Percentiles rank a stretch among this genome's conserved stretches.
phyloP scores from a whole-genome alignment of 2,113 vertebrate genomes.

The Gopherus evgoodei region DNA sequence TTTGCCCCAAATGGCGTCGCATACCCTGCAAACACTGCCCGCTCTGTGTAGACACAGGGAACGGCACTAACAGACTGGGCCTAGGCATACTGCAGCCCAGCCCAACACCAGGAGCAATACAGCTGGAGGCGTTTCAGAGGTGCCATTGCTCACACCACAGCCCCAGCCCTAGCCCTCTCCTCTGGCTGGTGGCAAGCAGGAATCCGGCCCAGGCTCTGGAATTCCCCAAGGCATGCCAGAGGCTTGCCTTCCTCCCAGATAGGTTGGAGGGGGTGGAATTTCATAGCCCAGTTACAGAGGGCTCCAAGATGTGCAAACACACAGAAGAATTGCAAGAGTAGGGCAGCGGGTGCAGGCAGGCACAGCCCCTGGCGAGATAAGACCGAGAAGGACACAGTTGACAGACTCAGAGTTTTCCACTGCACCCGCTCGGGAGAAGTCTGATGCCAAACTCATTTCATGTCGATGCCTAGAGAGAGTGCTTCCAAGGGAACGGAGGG shows the following conservation, averaged over 20 bases:
- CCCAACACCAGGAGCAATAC: not conserved
- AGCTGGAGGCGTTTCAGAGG: not conserved
- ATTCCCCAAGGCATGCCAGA: not conserved
- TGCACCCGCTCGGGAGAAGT: not conserved
- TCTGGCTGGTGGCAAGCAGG: not conserved
- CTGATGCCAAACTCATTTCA: not conserved
- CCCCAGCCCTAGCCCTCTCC: not conserved
- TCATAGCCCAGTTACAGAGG: not conserved
- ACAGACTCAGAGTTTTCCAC: not conserved
- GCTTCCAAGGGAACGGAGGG: not conserved
- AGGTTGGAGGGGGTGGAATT: not conserved
- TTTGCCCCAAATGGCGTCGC: slow-evolving; percentile 51
- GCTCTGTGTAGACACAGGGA: slow-evolving; percentile 41
- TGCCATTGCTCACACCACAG: not conserved
- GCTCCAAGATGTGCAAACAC: not conserved
- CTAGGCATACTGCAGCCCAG: not conserved
- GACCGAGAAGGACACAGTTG: rapidly evolving
- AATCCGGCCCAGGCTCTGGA: rapidly evolving
- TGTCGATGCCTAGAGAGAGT: not conserved
- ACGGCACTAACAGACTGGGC: not conserved
- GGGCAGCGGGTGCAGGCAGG: not conserved
- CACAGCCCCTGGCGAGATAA: not conserved
- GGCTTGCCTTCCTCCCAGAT: not conserved
- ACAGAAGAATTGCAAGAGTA: rapidly evolving
- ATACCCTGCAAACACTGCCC: slow-evolving; percentile 9